Evolutionary conservation across 2,888 invertebrate genomes (phyloP), one percentile per base, ranked within the genome.

Genomic region (Xanthorhoe spadicearia): DNA sequence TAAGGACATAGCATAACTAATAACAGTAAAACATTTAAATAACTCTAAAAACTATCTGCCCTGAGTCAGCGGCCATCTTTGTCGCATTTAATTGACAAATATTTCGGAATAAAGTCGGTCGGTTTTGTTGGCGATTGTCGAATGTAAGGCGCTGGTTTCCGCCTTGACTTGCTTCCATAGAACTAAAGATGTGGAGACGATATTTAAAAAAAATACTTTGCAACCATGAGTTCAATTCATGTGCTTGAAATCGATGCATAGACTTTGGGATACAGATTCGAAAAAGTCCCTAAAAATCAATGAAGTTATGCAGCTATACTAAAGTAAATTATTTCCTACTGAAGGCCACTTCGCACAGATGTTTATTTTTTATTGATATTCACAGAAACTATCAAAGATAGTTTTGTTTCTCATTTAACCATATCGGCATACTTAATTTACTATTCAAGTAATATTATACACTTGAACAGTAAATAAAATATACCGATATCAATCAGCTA

Each of bases 41-140:
- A 71, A 66, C 71, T 61, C 77, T 80, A 84, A 83, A 81, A 74
- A 76, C 70, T 65, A 70, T 55, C 64, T 60, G 50, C 72, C 50
- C 77, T 77, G 79, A 76, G 69, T 76, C 79, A 74, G 71, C 70
- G 77, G 85, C 86, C 84, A 84, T 85, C 75, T 86, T 85, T 71
- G 81, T 64, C 80, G 80, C 77, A 86, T 86, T 87, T 90, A 91
- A 90, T 90, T 89, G 89, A 87, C 86, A 85, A 89, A 82, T 83
- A 72, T 81, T 43, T 74, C 73, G 66, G 74, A 78, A 81, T 80
- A 80, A 79, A 79, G 76, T 66, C 52, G 57, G 32, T 75, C 60
- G 38, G 77, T 81, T 79, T 84, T 82, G 77, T 86, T 72, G 71
- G 75, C 70, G 69, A 75, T 70, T 74, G 76, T 72, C 73, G 72